These are phyloP conservation scores for Drosophila neocordata DNA, from an alignment of 1,140 invertebrate species.

Conservation along the genomic window DNA sequence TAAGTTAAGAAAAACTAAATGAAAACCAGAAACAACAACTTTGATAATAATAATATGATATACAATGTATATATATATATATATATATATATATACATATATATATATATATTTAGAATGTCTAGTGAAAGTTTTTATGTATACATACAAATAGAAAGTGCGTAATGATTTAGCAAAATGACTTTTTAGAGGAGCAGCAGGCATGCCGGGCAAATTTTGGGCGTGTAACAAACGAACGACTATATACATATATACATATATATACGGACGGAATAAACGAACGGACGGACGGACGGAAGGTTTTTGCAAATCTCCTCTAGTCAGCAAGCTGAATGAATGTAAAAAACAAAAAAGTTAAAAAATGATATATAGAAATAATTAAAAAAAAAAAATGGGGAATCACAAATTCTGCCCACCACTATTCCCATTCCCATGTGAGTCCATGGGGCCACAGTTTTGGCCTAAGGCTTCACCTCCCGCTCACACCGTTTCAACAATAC, in stretches of 20 bases:
- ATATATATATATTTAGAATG: constrained; percentile 51
- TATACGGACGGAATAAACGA: neutral
- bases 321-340: neutral
- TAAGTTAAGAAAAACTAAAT: constrained; percentile 67
- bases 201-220: neutral
- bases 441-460: too few relatives aligned
- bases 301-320: neutral
- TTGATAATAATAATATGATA: constrained; percentile 31
- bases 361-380: neutral
- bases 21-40: constrained; percentile 32
- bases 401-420: neutral
- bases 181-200: neutral
- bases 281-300: too few relatives aligned
- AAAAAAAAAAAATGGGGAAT: neutral
- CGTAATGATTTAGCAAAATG: constrained; percentile 8
- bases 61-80: constrained; percentile 34
- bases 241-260: neutral
- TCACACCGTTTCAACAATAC: neutral
- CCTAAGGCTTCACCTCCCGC: neutral
- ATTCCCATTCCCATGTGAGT: neutral
- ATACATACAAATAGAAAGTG: constrained; percentile 37
- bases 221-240: neutral
- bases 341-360: neutral
- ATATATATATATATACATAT: constrained; percentile 48
- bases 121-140: constrained; percentile 67